These are phyloP conservation scores for Nipponacmea schrenckii DNA, from an alignment of 2,888 invertebrate species.

Conservation along the genomic window DNA sequence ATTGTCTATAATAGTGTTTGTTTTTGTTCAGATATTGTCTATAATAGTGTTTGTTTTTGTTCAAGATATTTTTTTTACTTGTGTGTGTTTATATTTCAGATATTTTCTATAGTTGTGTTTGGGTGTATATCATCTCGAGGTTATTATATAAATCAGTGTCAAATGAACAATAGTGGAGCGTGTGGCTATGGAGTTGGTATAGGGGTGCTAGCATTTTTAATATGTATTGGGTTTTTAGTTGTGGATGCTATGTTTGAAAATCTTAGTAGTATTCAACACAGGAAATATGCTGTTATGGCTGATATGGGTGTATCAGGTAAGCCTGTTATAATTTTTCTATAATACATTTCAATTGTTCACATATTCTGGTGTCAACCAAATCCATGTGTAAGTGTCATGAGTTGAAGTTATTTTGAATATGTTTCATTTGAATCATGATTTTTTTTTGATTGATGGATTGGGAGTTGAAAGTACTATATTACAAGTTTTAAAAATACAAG, in stretches of 20 bases:
- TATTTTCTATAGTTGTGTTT: constrained; percentile 95
- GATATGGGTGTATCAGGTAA: constrained; percentile 92
- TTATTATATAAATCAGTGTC: constrained; percentile 78
- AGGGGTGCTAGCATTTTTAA: constrained; percentile 92
- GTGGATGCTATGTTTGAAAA: constrained; percentile 95
- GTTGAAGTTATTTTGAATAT: no score
- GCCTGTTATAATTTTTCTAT: constrained; percentile 24
- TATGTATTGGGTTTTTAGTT: constrained; percentile 79
- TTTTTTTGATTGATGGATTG: no score
- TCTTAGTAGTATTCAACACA: constrained; percentile 97
- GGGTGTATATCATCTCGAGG: constrained; percentile 96
- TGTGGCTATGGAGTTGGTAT: constrained; percentile 88
- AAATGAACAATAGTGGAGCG: constrained; percentile 90
- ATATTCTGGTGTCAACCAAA: no score
- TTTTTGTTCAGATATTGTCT: no score
- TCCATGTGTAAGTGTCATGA: no score
- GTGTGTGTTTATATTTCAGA: constrained; percentile 94
- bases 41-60: no score
- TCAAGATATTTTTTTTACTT: constrained; percentile 71
- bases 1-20: no score
- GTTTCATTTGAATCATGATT: no score
- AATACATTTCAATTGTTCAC: no score
- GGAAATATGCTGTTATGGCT: constrained; percentile 93
- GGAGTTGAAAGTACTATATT: no score
- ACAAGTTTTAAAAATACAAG: no score